Conservation (phyloP, 2,888 invertebrate genomes). For the Megamerina dolium region DNA sequence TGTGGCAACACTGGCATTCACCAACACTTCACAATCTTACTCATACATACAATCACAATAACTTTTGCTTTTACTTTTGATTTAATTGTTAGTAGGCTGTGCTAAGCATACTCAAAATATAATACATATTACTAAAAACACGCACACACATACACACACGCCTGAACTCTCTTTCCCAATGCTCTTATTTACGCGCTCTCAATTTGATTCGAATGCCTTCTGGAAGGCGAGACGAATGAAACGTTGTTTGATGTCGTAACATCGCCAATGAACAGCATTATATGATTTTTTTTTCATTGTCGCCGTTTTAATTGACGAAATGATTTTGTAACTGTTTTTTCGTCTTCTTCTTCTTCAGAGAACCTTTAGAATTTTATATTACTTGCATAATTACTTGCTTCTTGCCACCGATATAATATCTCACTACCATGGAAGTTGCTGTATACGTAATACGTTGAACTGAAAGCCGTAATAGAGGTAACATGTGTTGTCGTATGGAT, state of each 20-base stretch:
- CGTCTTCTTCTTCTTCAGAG: constrained; percentile 6
- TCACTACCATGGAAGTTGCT: no score
- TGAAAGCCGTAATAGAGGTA: no score
- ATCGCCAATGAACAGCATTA: constrained; percentile 12
- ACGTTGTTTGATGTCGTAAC: constrained; percentile 36
- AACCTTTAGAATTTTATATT: no score
- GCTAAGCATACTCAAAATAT: no score
- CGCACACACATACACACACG: constrained; percentile 6
- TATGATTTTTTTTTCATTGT: constrained; percentile 19
- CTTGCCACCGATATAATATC: no score
- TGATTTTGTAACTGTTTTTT: constrained; percentile 17
- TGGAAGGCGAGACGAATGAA: neutral
- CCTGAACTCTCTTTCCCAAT: neutral
- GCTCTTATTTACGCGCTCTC: neutral
- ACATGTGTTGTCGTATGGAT: no score
- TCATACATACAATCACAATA: no score
- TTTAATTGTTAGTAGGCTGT: no score
- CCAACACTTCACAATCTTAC: no score
- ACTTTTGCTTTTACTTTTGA: no score
- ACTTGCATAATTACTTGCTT: constrained; percentile 14
- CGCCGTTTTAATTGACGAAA: constrained; percentile 4
- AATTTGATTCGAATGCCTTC: neutral
- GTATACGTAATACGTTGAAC: no score
- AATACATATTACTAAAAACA: no score
- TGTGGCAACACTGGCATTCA: constrained; percentile 10